Evolutionary conservation across 2,888 invertebrate genomes (phyloP).

Genomic region (Phengaris alcon): DNA sequence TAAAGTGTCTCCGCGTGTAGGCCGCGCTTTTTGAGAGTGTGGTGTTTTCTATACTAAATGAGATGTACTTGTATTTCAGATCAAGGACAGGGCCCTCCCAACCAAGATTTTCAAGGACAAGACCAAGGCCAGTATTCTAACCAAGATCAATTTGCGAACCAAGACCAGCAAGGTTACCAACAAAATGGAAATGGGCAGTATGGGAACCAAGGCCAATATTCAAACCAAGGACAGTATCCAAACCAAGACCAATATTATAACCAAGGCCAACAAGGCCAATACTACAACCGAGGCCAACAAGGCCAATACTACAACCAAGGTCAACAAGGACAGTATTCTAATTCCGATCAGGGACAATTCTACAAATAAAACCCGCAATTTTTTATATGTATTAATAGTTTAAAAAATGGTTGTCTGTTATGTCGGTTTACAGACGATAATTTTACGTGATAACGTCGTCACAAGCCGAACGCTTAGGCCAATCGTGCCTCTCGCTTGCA

Average conservation of each 20-base stretch:
- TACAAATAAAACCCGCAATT: background rate
- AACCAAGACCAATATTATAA: background rate
- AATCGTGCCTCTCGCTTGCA: too few relatives aligned
- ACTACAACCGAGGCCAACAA: conserved; percentile 11
- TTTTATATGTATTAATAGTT: background rate
- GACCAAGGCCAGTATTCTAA: conserved; percentile 3
- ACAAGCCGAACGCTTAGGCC: too few relatives aligned
- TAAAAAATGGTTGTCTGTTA: too few relatives aligned
- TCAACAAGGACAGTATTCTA: background rate
- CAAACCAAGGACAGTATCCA: background rate
- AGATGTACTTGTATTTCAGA: background rate
- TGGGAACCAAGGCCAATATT: background rate
- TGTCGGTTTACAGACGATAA: too few relatives aligned
- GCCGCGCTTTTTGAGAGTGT: too few relatives aligned
- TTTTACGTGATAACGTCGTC: too few relatives aligned
- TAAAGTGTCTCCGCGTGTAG: too few relatives aligned
- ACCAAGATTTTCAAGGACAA: conserved; percentile 9
- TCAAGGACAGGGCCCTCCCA: conserved; percentile 5
- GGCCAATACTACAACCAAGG: background rate
- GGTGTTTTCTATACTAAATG: background rate
- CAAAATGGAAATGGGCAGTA: background rate
- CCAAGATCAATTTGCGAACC: background rate
- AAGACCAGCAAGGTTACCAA: conserved; percentile 2
- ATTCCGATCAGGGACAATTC: too few relatives aligned
- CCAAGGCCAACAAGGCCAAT: conserved; percentile 6